Evolutionary conservation across 2,113 vertebrate species (phyloP).

Genomic region (Calidris pugnax): DNA sequence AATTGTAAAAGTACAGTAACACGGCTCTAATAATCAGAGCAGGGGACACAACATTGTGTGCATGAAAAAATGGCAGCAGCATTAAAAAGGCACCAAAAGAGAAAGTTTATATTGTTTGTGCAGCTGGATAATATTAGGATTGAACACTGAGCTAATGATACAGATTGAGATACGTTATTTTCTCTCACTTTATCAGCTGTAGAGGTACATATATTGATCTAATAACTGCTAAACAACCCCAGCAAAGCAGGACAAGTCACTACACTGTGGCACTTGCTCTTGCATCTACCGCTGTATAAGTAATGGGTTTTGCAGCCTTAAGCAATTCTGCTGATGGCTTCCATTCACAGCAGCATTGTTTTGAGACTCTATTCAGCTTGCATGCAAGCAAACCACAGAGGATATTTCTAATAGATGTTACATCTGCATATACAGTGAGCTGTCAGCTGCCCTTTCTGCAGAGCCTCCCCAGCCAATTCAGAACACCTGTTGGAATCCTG

Average conservation of each 20-base stretch:
- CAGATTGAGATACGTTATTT: neutral
- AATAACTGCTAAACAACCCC: neutral
- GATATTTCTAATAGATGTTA: conserved; percentile 17
- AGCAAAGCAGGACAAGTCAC: conserved; percentile 21
- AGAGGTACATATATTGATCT: neutral
- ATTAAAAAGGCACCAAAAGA: neutral
- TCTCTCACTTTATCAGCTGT: neutral
- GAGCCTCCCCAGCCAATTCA: conserved; percentile 41
- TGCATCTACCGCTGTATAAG: neutral
- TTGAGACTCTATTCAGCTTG: neutral
- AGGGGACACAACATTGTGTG: neutral
- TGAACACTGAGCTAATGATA: neutral
- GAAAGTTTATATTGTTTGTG: neutral
- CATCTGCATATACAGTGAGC: conserved; percentile 32
- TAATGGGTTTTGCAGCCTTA: conserved; percentile 39
- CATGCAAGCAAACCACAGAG: conserved; percentile 43
- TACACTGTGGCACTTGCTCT: neutral
- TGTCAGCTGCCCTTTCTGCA: conserved; percentile 24
- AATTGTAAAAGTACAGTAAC: conserved; percentile 1
- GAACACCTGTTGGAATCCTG: conserved; percentile 34
- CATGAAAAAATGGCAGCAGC: neutral
- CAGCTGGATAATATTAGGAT: neutral
- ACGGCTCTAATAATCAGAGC: neutral
- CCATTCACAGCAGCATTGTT: conserved; percentile 11
- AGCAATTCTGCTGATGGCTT: conserved; percentile 38